These are phyloP conservation scores for Caenorhabditis brenneri DNA, from an alignment of 1,140 invertebrate species.

Conservation along the genomic window DNA sequence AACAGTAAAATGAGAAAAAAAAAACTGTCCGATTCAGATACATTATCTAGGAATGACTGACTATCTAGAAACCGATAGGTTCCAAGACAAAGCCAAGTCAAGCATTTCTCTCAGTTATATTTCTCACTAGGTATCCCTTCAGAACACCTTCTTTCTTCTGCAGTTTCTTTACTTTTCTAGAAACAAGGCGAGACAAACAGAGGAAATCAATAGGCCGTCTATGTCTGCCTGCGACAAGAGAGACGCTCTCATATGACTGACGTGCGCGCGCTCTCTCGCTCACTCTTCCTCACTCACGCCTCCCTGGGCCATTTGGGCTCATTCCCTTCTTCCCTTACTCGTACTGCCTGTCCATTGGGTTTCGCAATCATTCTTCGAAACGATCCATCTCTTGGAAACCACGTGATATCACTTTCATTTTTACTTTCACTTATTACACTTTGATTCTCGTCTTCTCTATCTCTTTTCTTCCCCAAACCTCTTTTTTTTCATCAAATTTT, in stretches of 20 bases:
- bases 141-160: background rate
- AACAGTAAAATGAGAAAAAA: too few species aligned
- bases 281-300: background rate
- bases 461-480: too few species aligned
- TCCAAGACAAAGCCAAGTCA: too few species aligned
- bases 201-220: slow-evolving; percentile 32
- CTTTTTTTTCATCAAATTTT: background rate
- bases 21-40: too few species aligned
- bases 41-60: too few species aligned
- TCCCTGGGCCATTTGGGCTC: background rate
- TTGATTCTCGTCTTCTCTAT: background rate
- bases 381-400: background rate
- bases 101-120: too few species aligned
- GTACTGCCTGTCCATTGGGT: background rate
- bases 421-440: background rate
- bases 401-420: slow-evolving; percentile 16
- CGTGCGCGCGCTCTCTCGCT: background rate
- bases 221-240: too few species aligned
- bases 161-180: too few species aligned
- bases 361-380: background rate
- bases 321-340: background rate
- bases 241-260: slow-evolving; percentile 26
- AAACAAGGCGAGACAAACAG: background rate
- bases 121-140: too few species aligned
- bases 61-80: too few species aligned